Evolutionary conservation across 1,140 invertebrate genomes (phyloP).

Genomic region (Drosophila insularis): DNA sequence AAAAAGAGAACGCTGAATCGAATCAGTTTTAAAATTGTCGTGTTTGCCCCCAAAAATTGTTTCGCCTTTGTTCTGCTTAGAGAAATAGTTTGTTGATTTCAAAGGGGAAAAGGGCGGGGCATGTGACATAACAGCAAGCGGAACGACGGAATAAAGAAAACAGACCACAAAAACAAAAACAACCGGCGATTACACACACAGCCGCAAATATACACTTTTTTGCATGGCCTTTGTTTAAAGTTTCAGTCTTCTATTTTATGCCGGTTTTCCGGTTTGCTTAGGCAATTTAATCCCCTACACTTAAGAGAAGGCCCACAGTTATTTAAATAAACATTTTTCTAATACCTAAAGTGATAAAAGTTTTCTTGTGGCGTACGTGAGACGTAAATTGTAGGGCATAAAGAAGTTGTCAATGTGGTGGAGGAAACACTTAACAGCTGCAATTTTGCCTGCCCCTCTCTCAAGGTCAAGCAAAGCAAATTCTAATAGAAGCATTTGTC

Average conservation of each 20-base stretch:
- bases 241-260: constrained; percentile 28
- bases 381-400: neutral
- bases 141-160: constrained; percentile 7
- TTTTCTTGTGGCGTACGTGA: neutral
- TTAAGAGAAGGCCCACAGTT: neutral
- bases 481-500: neutral
- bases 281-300: constrained; percentile 38
- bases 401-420: neutral
- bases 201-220: constrained; percentile 8
- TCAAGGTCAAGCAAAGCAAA: constrained; percentile 23
- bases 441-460: neutral
- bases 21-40: constrained; percentile 23
- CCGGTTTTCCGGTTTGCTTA: constrained; percentile 26
- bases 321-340: constrained; percentile 1
- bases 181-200: constrained; percentile 32
- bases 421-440: neutral
- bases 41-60: constrained; percentile 34
- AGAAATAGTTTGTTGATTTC: neutral
- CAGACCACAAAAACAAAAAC: constrained; percentile 45
- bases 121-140: constrained; percentile 45
- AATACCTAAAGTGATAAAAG: neutral
- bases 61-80: neutral
- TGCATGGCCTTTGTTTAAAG: constrained; percentile 28
- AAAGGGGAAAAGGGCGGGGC: neutral
- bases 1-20: neutral